A percentile compares a stretch with the other conserved stretches of the same genome.
These are phyloP conservation scores for Cantharis rufa DNA, from an alignment of 2,888 invertebrate genomes.

Conservation along the genomic window DNA sequence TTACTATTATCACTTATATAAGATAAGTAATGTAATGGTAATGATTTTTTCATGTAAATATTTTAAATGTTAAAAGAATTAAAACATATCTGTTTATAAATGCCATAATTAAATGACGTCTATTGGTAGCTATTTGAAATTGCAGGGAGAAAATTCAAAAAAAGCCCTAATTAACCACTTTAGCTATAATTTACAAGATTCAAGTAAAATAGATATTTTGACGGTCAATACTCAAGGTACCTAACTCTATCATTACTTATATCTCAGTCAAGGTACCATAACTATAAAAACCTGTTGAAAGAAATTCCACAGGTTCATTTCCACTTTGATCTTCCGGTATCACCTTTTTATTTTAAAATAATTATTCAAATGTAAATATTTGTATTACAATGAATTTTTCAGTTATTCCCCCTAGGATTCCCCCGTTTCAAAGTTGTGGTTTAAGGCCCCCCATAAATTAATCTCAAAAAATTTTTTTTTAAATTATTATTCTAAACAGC, in stretches of 20 bases:
- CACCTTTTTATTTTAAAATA: not conserved
- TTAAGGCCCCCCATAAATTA: too few species aligned
- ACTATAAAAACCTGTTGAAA: not conserved
- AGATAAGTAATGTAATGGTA: not conserved
- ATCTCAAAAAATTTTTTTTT: too few species aligned
- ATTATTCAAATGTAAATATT: too few species aligned
- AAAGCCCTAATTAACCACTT: not conserved
- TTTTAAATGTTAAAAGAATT: not conserved
- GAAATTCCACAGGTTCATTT: not conserved
- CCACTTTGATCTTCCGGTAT: not conserved
- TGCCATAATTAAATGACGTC: not conserved
- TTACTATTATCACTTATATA: not conserved
- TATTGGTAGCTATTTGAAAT: too few species aligned
- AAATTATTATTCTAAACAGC: too few species aligned
- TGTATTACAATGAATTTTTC: too few species aligned
- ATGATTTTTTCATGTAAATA: not conserved
- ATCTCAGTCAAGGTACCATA: constrained; percentile 32
- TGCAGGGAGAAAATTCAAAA: not conserved
- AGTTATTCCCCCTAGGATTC: too few species aligned
- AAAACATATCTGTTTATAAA: not conserved
- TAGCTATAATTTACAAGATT: not conserved
- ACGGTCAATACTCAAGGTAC: constrained; percentile 32
- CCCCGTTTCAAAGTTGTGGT: too few species aligned
- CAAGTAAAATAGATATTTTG: constrained; percentile 7
- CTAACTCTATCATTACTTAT: not conserved